Conservation (phyloP, 2,888 invertebrate species). For the Perdita meconis region DNA sequence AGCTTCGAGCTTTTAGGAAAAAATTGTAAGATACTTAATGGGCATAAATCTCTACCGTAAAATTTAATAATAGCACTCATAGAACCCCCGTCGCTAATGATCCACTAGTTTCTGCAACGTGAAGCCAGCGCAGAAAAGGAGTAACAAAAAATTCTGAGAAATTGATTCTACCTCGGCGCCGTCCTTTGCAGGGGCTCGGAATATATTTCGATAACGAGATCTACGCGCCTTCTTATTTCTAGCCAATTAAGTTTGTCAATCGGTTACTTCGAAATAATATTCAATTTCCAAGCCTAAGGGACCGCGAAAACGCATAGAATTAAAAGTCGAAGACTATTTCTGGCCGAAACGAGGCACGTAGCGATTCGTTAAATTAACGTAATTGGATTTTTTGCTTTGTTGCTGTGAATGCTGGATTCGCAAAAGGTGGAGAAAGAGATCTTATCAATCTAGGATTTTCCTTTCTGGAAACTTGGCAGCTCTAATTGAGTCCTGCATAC, state of each 20-base stretch:
- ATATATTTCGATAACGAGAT: not conserved
- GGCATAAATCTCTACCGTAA: no score
- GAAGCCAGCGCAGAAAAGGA: no score
- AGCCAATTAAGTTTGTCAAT: not conserved
- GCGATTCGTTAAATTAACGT: constrained; percentile 51
- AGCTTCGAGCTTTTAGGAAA: no score
- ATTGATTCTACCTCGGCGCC: not conserved
- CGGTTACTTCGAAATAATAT: not conserved
- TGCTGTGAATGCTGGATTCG: constrained; percentile 23
- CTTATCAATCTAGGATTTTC: constrained; percentile 33
- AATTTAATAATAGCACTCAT: no score
- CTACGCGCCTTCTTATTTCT: not conserved
- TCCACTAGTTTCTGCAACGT: no score
- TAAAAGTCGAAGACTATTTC: constrained; percentile 9
- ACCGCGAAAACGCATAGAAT: not conserved
- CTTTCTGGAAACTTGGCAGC: constrained; percentile 1
- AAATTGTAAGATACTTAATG: no score
- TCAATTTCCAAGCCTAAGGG: constrained; percentile 15
- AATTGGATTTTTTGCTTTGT: constrained; percentile 49
- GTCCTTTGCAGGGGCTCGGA: not conserved
- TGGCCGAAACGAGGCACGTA: constrained; percentile 22
- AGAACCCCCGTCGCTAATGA: no score
- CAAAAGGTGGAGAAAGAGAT: constrained; percentile 33
- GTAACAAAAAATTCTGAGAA: not conserved
- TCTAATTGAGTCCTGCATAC: not conserved